These are phyloP conservation scores for Epizoanthus ramosus DNA, from an alignment of 92 coral and sea anemone genomes.

Conservation along the genomic window DNA sequence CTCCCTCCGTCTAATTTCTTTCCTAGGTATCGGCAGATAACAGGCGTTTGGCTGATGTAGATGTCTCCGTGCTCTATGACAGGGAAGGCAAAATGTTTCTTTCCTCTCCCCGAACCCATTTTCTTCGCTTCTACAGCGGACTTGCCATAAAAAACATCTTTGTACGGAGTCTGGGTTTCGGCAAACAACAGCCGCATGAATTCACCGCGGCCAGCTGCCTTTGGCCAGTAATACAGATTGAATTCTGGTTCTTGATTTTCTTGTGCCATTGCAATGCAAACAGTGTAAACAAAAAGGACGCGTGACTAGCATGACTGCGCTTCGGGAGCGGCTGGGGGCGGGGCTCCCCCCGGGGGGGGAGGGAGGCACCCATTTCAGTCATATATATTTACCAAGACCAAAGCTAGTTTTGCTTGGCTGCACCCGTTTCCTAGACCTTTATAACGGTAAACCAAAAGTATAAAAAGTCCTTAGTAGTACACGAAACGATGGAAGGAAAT, in stretches of 20 bases:
- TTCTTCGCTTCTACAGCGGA: constrained; percentile 56
- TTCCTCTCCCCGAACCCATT: constrained; percentile 74
- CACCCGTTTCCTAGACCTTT: no score
- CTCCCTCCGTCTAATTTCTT: constrained; percentile 68
- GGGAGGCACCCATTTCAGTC: no score
- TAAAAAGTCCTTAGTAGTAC: no score
- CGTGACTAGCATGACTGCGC: no score
- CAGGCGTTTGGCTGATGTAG: constrained; percentile 73
- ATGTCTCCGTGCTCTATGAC: constrained; percentile 68
- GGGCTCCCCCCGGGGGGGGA: no score
- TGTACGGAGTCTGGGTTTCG: constrained; percentile 68
- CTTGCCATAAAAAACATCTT: constrained; percentile 65
- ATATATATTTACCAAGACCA: no score
- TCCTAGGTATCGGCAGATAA: constrained; percentile 74
- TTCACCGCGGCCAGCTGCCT: constrained; percentile 67
- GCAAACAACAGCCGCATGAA: constrained; percentile 62
- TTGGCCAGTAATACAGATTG: constrained; percentile 72
- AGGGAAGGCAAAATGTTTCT: constrained; percentile 73
- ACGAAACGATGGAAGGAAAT: no score
- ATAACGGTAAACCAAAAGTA: no score
- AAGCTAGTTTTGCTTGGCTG: no score
- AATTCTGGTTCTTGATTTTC: constrained; percentile 25
- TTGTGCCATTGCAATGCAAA: not conserved
- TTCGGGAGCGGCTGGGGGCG: no score
- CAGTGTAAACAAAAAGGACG: no score